Conservation (phyloP, 1,140 invertebrate genomes). For the Eciton burchellii region DNA sequence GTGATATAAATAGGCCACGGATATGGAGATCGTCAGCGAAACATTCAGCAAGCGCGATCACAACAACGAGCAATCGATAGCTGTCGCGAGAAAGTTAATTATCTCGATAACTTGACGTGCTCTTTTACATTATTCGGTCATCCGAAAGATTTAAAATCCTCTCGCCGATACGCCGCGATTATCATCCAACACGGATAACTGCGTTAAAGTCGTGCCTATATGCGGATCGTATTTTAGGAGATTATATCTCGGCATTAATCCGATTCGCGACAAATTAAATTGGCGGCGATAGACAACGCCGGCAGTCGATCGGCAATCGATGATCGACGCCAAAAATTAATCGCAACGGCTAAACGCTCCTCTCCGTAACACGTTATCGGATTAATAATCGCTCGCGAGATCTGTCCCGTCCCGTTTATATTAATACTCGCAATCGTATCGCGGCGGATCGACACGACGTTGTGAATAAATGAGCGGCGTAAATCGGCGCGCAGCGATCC, state of each 20-base stretch:
- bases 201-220: not conserved
- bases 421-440: conserved; percentile 19
- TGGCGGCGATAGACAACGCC: not conserved
- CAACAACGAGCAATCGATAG: not conserved
- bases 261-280: conserved; percentile 1
- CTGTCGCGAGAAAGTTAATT: not conserved
- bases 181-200: not conserved
- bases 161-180: not conserved
- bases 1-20: not conserved
- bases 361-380: conserved; percentile 17
- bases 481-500: not conserved
- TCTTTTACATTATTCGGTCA: not conserved
- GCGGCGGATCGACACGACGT: conserved; percentile 13
- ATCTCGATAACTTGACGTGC: not conserved
- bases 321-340: conserved; percentile 2
- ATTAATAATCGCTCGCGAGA: conserved; percentile 13
- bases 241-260: conserved; percentile 12
- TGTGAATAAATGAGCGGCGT: conserved; percentile 18
- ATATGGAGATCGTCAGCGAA: not conserved
- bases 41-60: not conserved
- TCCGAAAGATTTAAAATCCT: not conserved
- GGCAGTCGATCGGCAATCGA: conserved; percentile 7
- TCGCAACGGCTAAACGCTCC: not conserved
- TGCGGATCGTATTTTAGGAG: no score
- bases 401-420: not conserved